Conservation (phyloP, 92 coral and sea anemone species). For the Epizoanthus scotinus region DNA sequence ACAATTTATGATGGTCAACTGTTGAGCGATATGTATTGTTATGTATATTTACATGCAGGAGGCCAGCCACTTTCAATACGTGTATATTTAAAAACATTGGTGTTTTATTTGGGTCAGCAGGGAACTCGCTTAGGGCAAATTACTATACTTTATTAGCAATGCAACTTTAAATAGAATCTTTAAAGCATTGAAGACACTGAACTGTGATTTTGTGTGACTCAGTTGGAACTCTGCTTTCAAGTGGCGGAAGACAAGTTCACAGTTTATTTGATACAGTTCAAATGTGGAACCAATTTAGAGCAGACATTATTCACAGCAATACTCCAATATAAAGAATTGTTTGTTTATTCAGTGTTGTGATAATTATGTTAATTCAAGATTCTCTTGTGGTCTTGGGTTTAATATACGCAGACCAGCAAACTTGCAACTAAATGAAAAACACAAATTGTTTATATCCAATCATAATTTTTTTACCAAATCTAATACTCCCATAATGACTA, state of each 20-base stretch:
- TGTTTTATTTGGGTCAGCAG: conserved; percentile 2
- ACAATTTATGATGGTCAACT: no score
- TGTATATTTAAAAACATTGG: background rate
- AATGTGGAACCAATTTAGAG: no score
- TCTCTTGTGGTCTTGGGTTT: no score
- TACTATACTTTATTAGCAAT: background rate
- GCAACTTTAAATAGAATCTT: background rate
- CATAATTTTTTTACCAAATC: no score
- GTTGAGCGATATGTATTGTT: no score
- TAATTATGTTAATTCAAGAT: background rate
- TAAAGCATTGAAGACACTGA: background rate
- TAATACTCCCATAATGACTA: no score
- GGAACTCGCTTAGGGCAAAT: conserved; percentile 2
- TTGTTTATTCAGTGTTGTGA: background rate
- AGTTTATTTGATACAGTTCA: background rate
- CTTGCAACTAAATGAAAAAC: no score
- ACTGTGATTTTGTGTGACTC: background rate
- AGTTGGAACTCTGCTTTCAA: background rate
- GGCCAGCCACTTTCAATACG: background rate
- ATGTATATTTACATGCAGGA: no score
- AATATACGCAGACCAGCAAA: background rate
- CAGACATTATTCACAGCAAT: no score
- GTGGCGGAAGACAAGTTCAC: background rate
- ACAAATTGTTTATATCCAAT: no score
- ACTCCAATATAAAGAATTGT: background rate